A percentile compares a stretch with the other conserved stretches of the same genome.
These are phyloP conservation scores for Prochilodus magdalenae DNA, from an alignment of 2,113 vertebrate genomes.

Conservation along the genomic window DNA sequence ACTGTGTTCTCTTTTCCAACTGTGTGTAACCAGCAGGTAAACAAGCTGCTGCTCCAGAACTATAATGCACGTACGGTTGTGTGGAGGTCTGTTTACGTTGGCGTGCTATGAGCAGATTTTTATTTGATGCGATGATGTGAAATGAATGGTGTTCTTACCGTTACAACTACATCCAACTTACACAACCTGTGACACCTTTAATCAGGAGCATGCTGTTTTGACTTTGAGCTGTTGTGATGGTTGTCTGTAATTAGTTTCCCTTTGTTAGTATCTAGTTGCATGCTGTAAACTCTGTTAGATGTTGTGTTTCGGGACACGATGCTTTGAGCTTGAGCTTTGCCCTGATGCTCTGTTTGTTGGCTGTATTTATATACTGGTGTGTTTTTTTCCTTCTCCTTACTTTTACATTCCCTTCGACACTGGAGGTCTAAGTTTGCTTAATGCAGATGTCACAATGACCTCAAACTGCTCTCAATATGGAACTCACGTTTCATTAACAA, in stretches of 20 bases:
- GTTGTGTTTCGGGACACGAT: background rate
- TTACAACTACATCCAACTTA: too few relatives aligned
- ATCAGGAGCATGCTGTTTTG: background rate
- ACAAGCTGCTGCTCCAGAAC: background rate
- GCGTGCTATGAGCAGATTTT: too few relatives aligned
- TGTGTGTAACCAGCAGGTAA: constrained; percentile 6
- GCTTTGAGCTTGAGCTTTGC: background rate
- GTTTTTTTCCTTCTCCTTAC: background rate
- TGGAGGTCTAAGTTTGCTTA: too few relatives aligned
- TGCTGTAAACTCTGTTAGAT: background rate
- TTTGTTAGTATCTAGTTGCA: background rate
- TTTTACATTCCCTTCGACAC: too few relatives aligned
- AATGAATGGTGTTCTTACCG: too few relatives aligned
- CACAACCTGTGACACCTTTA: background rate
- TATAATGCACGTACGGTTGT: background rate
- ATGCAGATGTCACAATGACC: too few relatives aligned
- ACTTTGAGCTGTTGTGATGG: background rate
- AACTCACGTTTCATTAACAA: too few relatives aligned
- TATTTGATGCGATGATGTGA: too few relatives aligned
- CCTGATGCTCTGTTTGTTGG: background rate
- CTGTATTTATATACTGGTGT: background rate
- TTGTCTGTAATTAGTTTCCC: constrained; percentile 18
- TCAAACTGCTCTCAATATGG: too few relatives aligned
- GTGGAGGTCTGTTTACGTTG: background rate
- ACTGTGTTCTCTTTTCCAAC: background rate